phyloP scores from a whole-genome alignment of 2,797 vertebrate genomes.

The Adelosebastes latens region DNA sequence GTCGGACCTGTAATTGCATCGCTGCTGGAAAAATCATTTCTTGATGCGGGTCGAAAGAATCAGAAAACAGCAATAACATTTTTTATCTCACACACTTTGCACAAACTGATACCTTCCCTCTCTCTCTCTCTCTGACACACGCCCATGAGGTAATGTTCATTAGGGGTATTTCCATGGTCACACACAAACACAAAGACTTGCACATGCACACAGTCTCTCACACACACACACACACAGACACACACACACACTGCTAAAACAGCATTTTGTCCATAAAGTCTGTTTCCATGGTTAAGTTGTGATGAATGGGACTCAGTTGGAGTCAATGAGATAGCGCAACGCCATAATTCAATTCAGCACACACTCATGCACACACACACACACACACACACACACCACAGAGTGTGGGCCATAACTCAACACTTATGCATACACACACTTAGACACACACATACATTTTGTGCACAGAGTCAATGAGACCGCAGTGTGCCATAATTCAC shows the following conservation, averaged over 20 bases:
- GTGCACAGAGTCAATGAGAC: conserved; percentile 68
- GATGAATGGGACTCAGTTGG: conserved; percentile 75
- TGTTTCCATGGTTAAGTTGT: conserved; percentile 79
- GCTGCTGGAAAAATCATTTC: conserved; percentile 41
- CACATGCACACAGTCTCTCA: not conserved
- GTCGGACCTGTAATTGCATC: conserved; percentile 32
- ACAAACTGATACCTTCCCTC: conserved; percentile 9
- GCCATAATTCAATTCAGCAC: conserved; percentile 75
- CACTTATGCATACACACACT: conserved; percentile 60
- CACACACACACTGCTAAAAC: conserved; percentile 58
- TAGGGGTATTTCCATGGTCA: conserved; percentile 35
- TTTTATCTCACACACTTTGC: not conserved
- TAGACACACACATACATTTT: conserved; percentile 49
- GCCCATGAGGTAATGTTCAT: conserved; percentile 44
- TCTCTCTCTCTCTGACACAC: conserved; percentile 37
- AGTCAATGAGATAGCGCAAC: conserved; percentile 77
- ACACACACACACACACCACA: conserved; percentile 6
- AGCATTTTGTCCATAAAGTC: conserved; percentile 72
- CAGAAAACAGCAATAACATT: conserved; percentile 22
- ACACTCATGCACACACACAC: conserved; percentile 27
- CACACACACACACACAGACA: not conserved
- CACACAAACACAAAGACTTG: conserved; percentile 14
- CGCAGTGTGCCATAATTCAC: conserved; percentile 67
- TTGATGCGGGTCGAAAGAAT: conserved; percentile 39
- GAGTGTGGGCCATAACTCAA: conserved; percentile 59